Base-by-base conservation (phyloP, 2,797 vertebrate species). In the Capromys pilorides region DNA sequence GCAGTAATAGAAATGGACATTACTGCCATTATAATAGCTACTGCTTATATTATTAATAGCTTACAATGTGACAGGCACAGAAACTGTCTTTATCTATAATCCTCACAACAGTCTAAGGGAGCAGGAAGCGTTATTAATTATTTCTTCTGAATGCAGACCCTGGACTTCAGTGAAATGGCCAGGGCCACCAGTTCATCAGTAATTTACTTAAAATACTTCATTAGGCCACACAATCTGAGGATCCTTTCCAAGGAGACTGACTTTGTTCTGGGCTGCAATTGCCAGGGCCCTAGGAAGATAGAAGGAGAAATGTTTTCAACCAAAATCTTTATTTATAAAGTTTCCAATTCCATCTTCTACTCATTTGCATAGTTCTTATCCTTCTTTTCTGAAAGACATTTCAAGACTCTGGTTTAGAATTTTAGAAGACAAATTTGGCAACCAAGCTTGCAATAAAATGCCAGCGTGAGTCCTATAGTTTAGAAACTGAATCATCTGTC, bases 371-470 rank as follows among this genome's bases (percentile, higher is more conserved):
- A 69, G 21, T 69, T 41, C n/a, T 12, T 12, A 81, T 21, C 14
- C 13, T 94, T 77, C 45, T 54, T 86, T 96, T n/a, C 5, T 66
- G 88, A 85, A 81, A 26, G 28, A 26, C 19, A 80, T 84, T 62
- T 28, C n/a, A 64, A 89, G 41, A 3, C 49, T 86, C 54, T 79
- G 31, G 49, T 64, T 83, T 64, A 9, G 69, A 26, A 57, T 91
- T 84, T 86, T 75, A 41, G 33, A 93, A 61, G 45, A 82, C 28
- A 90, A 83, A 67, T 59, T 31, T 39, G 93, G 54, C 41, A 57
- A 45, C 31, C 10, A 21, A 16, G 19, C 4, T 28, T 81, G 36
- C 59, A 59, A 45, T 92, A 88, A 92, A 75, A 81, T 49, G 78
- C 12, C 31, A 39, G 10, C 36, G 7, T 62, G 45, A 84, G 26